Evolutionary conservation across 2,113 vertebrate species (phyloP).

Genomic region (Semnornis frantzii): DNA sequence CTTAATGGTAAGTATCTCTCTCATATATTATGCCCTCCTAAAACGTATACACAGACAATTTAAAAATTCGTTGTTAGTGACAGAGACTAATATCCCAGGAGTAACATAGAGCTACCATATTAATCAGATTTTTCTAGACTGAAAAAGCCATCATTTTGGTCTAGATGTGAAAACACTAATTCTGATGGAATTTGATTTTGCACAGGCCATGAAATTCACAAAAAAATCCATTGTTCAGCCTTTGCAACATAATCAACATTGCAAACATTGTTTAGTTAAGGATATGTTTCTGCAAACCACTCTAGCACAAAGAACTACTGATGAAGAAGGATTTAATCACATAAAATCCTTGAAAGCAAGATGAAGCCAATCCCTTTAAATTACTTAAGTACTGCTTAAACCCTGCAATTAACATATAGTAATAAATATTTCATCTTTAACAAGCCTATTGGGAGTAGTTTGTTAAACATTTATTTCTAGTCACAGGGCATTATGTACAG

Average conservation of each 20-base stretch:
- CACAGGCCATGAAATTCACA: background rate
- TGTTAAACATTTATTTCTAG: slow-evolving; percentile 41
- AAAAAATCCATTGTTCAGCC: background rate
- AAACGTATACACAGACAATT: background rate
- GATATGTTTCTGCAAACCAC: background rate
- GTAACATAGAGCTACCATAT: background rate
- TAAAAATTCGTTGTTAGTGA: background rate
- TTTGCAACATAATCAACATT: background rate
- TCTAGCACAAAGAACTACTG: background rate
- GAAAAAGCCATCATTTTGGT: background rate
- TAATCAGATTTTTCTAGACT: background rate
- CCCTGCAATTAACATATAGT: slow-evolving; percentile 43
- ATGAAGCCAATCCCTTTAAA: background rate
- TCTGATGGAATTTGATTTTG: background rate
- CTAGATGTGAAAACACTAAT: background rate
- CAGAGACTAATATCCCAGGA: background rate
- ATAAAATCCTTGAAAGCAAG: background rate
- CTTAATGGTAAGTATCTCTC: background rate
- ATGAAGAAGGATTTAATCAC: background rate
- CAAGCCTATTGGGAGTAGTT: slow-evolving; percentile 42
- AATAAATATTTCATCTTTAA: slow-evolving; percentile 61
- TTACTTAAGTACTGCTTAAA: slow-evolving; percentile 38
- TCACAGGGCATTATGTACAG: background rate
- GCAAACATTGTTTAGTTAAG: background rate
- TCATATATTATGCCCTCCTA: background rate